A percentile compares a stretch with the other conserved stretches of the same genome.
phyloP scores from a whole-genome alignment of 2,888 invertebrate species.

The Drosophila picticornis region DNA sequence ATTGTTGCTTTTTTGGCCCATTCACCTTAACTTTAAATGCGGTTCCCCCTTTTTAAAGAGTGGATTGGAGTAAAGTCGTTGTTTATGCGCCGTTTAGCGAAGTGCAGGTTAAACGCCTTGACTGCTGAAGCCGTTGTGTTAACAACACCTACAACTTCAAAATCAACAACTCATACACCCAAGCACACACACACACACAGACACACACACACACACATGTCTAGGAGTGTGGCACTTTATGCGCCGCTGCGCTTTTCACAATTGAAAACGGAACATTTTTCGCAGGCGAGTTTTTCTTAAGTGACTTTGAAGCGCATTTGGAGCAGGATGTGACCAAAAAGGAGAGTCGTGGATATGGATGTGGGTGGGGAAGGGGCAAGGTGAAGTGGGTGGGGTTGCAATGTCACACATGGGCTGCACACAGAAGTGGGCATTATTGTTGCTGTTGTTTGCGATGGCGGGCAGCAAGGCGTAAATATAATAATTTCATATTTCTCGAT shows the following conservation, averaged over 20 bases:
- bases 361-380: background rate
- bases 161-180: background rate
- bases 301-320: slow-evolving; percentile 43
- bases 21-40: slow-evolving; percentile 12
- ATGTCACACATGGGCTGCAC: slow-evolving; percentile 46
- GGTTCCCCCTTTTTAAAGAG: background rate
- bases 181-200: slow-evolving; percentile 24
- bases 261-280: slow-evolving; percentile 64
- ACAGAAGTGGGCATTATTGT: slow-evolving; percentile 32
- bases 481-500: slow-evolving; percentile 50
- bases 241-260: slow-evolving; percentile 71
- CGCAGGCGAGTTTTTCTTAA: slow-evolving; percentile 44
- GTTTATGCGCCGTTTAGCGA: slow-evolving; percentile 49
- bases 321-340: slow-evolving; percentile 19
- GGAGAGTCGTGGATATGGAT: background rate
- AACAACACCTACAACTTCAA: slow-evolving; percentile 41
- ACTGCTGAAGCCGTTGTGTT: slow-evolving; percentile 45
- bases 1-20: slow-evolving; percentile 54
- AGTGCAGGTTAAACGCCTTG: slow-evolving; percentile 54
- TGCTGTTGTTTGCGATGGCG: slow-evolving; percentile 42
- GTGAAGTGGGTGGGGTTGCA: background rate
- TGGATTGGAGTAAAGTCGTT: slow-evolving; percentile 25
- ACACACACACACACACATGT: slow-evolving; percentile 36
- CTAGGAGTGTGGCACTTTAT: slow-evolving; percentile 76
- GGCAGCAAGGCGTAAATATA: slow-evolving; percentile 54